Conservation (phyloP, 2,797 vertebrate genomes). For the Onychomys leucogaster region DNA sequence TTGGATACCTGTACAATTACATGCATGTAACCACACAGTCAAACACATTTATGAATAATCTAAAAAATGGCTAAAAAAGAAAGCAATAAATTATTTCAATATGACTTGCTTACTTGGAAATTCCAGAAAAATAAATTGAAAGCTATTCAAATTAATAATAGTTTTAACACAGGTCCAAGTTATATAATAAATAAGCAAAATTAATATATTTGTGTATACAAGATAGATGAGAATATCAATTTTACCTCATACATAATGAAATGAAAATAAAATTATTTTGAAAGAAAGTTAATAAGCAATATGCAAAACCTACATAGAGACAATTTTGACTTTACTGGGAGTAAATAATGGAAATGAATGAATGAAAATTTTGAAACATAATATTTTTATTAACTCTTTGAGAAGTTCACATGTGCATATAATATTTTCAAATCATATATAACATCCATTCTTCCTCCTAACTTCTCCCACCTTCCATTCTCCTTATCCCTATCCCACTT, state of each 20-base stretch:
- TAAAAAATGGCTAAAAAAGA: neutral
- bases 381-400: neutral
- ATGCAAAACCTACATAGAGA: neutral
- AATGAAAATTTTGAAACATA: neutral
- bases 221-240: conserved; percentile 33
- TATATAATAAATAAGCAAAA: conserved; percentile 22
- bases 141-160: conserved; percentile 54
- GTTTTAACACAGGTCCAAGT: conserved; percentile 39
- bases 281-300: conserved; percentile 57
- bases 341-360: neutral
- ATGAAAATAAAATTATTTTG: conserved; percentile 59
- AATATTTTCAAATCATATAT: neutral
- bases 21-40: neutral
- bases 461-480: neutral
- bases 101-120: neutral
- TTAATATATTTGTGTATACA: conserved; percentile 32
- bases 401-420: neutral
- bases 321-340: neutral
- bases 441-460: neutral
- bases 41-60: neutral
- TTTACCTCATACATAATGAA: conserved; percentile 1
- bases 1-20: too few species aligned
- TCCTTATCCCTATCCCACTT: neutral
- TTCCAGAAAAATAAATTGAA: conserved; percentile 23
- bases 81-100: neutral